Percentiles rank a stretch among this genome's conserved stretches.
phyloP scores from a whole-genome alignment of 2,888 invertebrate species.

The Cheilosia urbana region DNA sequence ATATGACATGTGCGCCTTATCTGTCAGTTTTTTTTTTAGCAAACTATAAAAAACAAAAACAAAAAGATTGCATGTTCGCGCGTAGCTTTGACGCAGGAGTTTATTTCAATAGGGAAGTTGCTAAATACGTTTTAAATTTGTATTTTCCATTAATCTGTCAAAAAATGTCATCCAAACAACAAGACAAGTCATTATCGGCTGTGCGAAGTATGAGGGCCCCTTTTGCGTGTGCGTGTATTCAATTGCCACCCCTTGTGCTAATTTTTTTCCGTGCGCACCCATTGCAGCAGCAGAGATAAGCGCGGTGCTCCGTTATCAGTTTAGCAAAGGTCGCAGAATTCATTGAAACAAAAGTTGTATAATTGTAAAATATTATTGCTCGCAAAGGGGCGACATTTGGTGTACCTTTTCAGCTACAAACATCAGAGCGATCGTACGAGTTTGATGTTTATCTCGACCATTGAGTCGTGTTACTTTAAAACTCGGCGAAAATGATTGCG shows the following conservation, averaged over 20 bases:
- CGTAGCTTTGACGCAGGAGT: neutral
- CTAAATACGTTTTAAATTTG: slow-evolving; percentile 9
- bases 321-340: slow-evolving; percentile 23
- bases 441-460: slow-evolving; percentile 1
- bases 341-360: neutral
- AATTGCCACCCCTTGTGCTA: slow-evolving; percentile 5
- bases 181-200: slow-evolving; percentile 6
- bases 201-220: neutral
- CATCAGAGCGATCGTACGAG: slow-evolving; percentile 38
- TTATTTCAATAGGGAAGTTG: slow-evolving; percentile 27
- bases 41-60: neutral
- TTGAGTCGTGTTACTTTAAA: neutral
- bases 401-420: neutral
- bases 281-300: slow-evolving; percentile 2
- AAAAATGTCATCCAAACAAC: slow-evolving; percentile 51
- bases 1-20: neutral
- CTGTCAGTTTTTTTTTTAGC: neutral
- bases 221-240: neutral
- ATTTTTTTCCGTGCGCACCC: neutral
- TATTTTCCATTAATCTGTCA: slow-evolving; percentile 14
- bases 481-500: neutral
- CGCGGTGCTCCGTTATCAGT: neutral
- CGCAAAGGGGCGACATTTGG: neutral
- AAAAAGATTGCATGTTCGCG: neutral
- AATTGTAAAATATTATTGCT: slow-evolving; percentile 10